These are phyloP conservation scores for Lethocerus indicus DNA, from an alignment of 1,140 invertebrate species.

Conservation along the genomic window DNA sequence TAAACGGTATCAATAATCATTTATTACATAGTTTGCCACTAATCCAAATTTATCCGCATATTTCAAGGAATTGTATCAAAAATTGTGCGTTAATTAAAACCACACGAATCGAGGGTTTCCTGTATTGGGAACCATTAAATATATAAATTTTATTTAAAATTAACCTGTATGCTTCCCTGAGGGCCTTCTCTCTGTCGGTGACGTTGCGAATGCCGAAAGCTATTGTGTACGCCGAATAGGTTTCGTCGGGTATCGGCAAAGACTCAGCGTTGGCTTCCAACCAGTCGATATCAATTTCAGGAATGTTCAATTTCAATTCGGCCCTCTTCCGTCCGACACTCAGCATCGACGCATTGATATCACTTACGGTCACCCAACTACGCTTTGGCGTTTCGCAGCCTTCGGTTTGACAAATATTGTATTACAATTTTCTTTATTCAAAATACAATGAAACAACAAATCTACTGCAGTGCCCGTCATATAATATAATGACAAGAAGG, in stretches of 20 bases:
- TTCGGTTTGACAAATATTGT: neutral
- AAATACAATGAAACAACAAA: too few relatives aligned
- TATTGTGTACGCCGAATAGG: conserved; percentile 89
- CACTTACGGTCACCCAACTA: conserved; percentile 61
- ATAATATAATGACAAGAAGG: neutral
- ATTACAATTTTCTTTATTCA: too few relatives aligned
- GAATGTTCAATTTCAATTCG: conserved; percentile 29
- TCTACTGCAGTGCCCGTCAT: too few relatives aligned
- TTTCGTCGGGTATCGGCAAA: conserved; percentile 59
- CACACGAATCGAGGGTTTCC: too few relatives aligned
- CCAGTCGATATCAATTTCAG: conserved; percentile 47
- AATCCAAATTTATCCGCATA: too few relatives aligned
- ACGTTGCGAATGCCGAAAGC: conserved; percentile 96
- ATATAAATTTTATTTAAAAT: too few relatives aligned
- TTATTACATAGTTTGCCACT: too few relatives aligned
- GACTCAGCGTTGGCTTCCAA: conserved; percentile 79
- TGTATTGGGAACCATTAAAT: too few relatives aligned
- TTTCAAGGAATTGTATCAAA: too few relatives aligned
- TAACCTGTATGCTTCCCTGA: conserved; percentile 84
- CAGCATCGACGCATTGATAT: conserved; percentile 92
- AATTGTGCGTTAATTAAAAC: too few relatives aligned
- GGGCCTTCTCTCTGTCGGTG: conserved; percentile 79
- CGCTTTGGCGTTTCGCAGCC: neutral
- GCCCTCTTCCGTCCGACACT: conserved; percentile 73
- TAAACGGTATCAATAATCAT: too few relatives aligned